Evolutionary conservation across 2,113 vertebrate genomes (phyloP).

Genomic region (Phylloscopus whistleri): DNA sequence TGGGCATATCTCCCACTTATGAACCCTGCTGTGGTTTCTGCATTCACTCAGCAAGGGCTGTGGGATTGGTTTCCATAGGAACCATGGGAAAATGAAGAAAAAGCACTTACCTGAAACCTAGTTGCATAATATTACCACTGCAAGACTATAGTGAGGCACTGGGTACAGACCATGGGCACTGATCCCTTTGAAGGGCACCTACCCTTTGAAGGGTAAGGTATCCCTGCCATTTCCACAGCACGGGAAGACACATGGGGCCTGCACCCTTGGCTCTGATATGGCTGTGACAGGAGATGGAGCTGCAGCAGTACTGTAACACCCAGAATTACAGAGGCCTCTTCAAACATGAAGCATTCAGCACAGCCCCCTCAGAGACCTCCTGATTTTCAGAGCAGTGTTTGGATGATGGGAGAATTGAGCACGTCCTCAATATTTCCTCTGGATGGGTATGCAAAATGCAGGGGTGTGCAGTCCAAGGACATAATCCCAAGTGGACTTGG

Average conservation of each 20-base stretch:
- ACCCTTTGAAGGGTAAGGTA: background rate
- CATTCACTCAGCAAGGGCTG: background rate
- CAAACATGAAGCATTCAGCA: background rate
- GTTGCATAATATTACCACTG: background rate
- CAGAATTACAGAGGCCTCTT: background rate
- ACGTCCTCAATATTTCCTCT: background rate
- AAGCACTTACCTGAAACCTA: background rate
- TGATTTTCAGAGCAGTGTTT: background rate
- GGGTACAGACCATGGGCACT: background rate
- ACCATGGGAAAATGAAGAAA: background rate
- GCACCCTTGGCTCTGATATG: rapidly evolving
- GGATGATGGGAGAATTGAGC: background rate
- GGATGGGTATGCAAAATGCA: background rate
- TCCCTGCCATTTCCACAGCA: background rate
- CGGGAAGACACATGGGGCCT: rapidly evolving
- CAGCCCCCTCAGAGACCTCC: background rate
- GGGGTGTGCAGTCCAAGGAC: background rate
- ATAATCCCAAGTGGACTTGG: background rate
- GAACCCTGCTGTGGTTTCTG: background rate
- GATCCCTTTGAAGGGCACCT: background rate
- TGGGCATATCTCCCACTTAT: background rate
- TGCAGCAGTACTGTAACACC: no score
- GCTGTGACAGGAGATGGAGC: background rate
- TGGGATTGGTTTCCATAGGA: constrained; percentile 19
- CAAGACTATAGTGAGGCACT: background rate